Conservation (phyloP, 2,113 vertebrate genomes). For the Phylloscopus trochiloides region DNA sequence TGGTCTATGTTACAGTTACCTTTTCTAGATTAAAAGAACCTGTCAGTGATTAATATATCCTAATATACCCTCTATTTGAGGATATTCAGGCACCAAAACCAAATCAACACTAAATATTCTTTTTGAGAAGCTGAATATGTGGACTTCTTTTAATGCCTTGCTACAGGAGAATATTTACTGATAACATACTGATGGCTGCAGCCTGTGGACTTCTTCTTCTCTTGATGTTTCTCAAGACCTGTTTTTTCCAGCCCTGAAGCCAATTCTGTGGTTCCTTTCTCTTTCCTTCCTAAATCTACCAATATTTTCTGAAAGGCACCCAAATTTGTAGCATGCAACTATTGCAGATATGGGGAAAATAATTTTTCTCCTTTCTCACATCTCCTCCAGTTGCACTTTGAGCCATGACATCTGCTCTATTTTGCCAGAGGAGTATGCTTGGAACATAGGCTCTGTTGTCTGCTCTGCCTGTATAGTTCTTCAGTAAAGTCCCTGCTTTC, state of each 20-base stretch:
- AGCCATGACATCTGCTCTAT: not conserved
- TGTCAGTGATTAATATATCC: not conserved
- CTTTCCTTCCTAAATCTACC: not conserved
- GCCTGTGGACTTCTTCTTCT: not conserved
- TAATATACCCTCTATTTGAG: not conserved
- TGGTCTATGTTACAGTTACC: not conserved
- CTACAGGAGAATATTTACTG: not conserved
- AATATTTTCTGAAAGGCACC: not conserved
- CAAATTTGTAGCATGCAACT: not conserved
- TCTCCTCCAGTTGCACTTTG: not conserved
- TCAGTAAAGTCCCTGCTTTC: not conserved
- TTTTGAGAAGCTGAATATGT: not conserved
- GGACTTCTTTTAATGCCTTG: not conserved
- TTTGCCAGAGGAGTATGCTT: not conserved
- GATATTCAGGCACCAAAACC: not conserved
- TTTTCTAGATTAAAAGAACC: not conserved
- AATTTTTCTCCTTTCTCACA: not conserved
- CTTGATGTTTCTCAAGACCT: not conserved
- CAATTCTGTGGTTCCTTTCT: not conserved
- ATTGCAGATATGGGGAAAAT: not conserved
- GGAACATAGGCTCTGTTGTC: not conserved
- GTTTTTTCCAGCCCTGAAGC: not conserved
- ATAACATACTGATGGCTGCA: not conserved
- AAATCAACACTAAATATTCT: not conserved
- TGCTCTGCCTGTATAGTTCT: not conserved